Base-by-base conservation (phyloP, 2,888 invertebrate species). In the Harpagoxenus sublaevis region DNA sequence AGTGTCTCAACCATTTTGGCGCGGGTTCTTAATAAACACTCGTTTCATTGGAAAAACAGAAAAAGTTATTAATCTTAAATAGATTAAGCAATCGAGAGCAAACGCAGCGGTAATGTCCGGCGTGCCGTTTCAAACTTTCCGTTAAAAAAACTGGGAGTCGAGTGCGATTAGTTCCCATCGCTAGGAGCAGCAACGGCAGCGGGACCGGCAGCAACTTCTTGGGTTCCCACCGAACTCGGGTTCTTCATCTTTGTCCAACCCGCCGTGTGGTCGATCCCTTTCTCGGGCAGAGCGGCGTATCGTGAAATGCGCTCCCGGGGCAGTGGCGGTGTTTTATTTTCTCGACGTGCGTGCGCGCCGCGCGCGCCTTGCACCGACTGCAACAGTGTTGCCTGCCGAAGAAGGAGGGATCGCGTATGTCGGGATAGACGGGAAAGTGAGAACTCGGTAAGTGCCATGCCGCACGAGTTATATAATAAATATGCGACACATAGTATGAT, bases 201-300 rank as follows among this genome's bases (percentile, higher is more conserved):
- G 84, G 84, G 79, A 87, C 81, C 89, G 62, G 87, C 85, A 84
- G 88, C 89, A 87, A 90, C 92, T 92, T 93, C 93, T 93, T 92
- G 89, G 90, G 93, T 93, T 93, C 93, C 93, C 93, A 93, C 92
- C 92, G 91, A 89, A 92, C 88, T 79, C 84, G 75, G 84, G 85
- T 86, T 88, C 87, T 90, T 83, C 86, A 78, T 92, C 91, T 87
- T 89, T 90, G 89, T 88, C 89, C 55, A 77, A 65, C 84, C 74
- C 62, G 74, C 83, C 87, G 83, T 74, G 84, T 73, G 83, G 85
- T 84, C 84, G 91, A 87, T 84, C 89, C 84, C 86, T 87, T 89
- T 89, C 91, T 89, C 75, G 85, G 35, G 63, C 83, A 62, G 60
- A 70, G 70, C 87, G 85, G 55, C 53, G 79, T 85, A 90, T 89